Evolutionary conservation across 92 coral and sea anemone genomes (phyloP).

Genomic region (Chrysogorgia sp.): DNA sequence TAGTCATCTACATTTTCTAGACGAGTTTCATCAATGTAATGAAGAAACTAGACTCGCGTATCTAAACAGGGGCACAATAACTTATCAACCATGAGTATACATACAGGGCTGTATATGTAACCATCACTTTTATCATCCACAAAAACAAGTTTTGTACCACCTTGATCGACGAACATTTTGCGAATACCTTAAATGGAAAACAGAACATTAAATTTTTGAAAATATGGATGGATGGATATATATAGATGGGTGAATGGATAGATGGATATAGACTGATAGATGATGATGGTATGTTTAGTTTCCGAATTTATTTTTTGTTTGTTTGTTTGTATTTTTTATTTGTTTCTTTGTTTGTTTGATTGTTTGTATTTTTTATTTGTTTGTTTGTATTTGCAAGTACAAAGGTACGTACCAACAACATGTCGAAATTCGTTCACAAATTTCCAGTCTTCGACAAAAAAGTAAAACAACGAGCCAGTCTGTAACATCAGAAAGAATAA

Average conservation of each 20-base stretch:
- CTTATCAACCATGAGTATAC: slow-evolving; percentile 5
- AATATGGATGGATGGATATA: no score
- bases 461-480: slow-evolving; percentile 94
- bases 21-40: no score
- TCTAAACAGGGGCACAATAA: no score
- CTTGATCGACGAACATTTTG: slow-evolving; percentile 84
- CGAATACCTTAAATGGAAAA: slow-evolving; percentile 73
- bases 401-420: slow-evolving; percentile 78
- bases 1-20: no score
- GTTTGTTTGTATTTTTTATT: no score
- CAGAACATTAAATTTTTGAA: background rate
- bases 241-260: background rate
- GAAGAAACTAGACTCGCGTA: no score
- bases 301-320: no score
- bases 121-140: slow-evolving; percentile 98
- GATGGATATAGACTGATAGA: no score
- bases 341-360: no score
- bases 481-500: slow-evolving; percentile 31
- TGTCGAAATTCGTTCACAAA: slow-evolving; percentile 98
- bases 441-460: slow-evolving; percentile 97
- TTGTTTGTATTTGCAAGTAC: background rate
- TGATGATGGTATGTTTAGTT: no score
- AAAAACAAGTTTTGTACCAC: slow-evolving; percentile 90
- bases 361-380: no score
- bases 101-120: slow-evolving; percentile 95